Evolutionary conservation across 2,888 invertebrate genomes (phyloP).

Genomic region (Cosmopolites sordidus): DNA sequence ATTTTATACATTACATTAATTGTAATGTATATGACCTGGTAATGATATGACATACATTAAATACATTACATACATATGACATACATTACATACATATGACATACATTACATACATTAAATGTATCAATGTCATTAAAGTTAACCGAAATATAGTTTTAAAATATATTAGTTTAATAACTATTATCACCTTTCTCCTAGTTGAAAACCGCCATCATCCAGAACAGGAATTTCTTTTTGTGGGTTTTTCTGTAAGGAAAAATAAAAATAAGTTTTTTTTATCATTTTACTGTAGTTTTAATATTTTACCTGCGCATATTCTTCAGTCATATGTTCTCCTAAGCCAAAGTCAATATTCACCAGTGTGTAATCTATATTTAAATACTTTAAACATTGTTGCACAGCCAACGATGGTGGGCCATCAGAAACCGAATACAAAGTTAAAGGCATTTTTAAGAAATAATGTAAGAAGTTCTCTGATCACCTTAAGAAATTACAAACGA

Average conservation of each 20-base stretch:
- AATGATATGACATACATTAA: no score
- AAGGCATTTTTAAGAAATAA: slow-evolving; percentile 38
- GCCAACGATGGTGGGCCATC: slow-evolving; percentile 77
- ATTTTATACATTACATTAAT: no score
- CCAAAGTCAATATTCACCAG: slow-evolving; percentile 65
- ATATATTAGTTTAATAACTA: no score
- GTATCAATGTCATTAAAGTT: no score
- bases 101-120: no score
- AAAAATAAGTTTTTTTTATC: neutral
- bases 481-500: no score
- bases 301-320: slow-evolving; percentile 62
- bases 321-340: slow-evolving; percentile 70
- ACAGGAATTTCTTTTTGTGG: slow-evolving; percentile 77
- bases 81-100: no score
- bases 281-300: no score
- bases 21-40: no score
- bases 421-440: slow-evolving; percentile 69
- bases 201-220: slow-evolving; percentile 74
- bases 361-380: slow-evolving; percentile 61
- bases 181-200: slow-evolving; percentile 71
- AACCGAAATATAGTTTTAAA: no score
- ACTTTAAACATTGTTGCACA: slow-evolving; percentile 64
- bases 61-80: no score
- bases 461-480: no score
- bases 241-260: slow-evolving; percentile 63